phyloP scores from a whole-genome alignment of 35 echinoderm and acorn worm genomes.

The Hemicentrotus pulcherrimus region DNA sequence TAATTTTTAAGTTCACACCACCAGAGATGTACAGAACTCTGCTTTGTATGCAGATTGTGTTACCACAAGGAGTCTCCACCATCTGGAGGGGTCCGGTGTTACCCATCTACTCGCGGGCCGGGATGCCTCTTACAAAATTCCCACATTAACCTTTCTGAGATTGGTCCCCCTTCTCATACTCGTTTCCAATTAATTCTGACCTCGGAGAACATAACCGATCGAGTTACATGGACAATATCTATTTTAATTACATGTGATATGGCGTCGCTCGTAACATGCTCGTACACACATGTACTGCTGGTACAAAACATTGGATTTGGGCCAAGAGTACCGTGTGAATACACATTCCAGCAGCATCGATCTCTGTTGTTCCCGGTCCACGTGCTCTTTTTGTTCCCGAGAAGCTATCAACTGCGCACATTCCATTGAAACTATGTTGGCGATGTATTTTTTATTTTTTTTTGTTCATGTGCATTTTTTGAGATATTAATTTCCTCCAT shows the following conservation, averaged over 20 bases:
- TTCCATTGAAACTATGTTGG: background rate
- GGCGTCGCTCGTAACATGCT: background rate
- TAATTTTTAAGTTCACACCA: background rate
- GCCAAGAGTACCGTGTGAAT: background rate
- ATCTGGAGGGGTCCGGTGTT: background rate
- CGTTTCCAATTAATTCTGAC: background rate
- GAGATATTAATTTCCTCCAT: background rate
- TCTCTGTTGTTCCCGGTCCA: background rate
- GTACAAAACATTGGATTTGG: background rate
- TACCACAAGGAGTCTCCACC: background rate
- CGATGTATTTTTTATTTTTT: background rate
- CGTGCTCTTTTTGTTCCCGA: background rate
- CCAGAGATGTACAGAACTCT: background rate
- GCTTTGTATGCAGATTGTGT: background rate
- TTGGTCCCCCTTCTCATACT: background rate
- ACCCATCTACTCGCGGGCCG: background rate
- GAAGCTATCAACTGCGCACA: background rate
- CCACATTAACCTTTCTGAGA: background rate
- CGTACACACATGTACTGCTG: background rate
- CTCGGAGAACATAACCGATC: slow-evolving; percentile 9
- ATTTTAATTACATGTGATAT: slow-evolving; percentile 8
- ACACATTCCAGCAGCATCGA: background rate
- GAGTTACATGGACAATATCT: slow-evolving; percentile 11
- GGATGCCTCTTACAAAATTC: background rate
- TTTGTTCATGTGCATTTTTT: background rate